These are phyloP conservation scores for Paelopatides confundens DNA, from an alignment of 53 echinoderm and acorn worm genomes.

Conservation along the genomic window DNA sequence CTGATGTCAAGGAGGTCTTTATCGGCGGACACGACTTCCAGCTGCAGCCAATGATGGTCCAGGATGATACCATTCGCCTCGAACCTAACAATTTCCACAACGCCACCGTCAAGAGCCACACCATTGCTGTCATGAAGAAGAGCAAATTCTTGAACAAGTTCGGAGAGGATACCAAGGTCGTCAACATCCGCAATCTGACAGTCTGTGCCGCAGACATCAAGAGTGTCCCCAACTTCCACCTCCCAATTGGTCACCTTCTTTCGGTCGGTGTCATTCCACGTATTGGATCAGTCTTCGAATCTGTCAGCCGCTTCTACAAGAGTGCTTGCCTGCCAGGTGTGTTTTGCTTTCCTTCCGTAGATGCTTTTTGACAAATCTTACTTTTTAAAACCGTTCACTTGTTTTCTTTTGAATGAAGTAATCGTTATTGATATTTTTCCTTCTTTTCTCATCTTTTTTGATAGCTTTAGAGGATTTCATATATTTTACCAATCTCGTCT, in stretches of 20 bases:
- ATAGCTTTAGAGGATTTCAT: too few relatives aligned
- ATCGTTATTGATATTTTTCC: too few relatives aligned
- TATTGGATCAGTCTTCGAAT: conserved; percentile 95
- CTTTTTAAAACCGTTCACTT: too few relatives aligned
- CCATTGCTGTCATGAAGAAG: conserved; percentile 83
- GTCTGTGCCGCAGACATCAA: conserved; percentile 81
- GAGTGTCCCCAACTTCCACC: conserved; percentile 84
- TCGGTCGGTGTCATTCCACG: conserved; percentile 92
- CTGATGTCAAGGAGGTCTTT: conserved; percentile 81
- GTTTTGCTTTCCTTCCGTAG: not conserved
- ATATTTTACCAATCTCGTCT: too few relatives aligned
- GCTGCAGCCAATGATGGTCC: conserved; percentile 81
- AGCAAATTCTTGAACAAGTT: conserved; percentile 58
- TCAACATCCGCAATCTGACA: conserved; percentile 78
- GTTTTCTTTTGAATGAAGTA: too few relatives aligned
- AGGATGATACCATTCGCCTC: not conserved
- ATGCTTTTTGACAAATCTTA: not conserved
- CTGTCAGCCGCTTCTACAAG: conserved; percentile 87
- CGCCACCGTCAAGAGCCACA: conserved; percentile 78
- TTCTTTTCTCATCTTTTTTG: too few relatives aligned
- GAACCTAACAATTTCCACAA: conserved; percentile 37
- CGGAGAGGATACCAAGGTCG: conserved; percentile 49
- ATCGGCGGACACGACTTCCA: conserved; percentile 92
- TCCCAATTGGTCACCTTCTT: conserved; percentile 91
- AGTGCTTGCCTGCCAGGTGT: conserved; percentile 84